Evolutionary conservation across 2,888 invertebrate species (phyloP).

Genomic region (Diaprepes abbreviatus): DNA sequence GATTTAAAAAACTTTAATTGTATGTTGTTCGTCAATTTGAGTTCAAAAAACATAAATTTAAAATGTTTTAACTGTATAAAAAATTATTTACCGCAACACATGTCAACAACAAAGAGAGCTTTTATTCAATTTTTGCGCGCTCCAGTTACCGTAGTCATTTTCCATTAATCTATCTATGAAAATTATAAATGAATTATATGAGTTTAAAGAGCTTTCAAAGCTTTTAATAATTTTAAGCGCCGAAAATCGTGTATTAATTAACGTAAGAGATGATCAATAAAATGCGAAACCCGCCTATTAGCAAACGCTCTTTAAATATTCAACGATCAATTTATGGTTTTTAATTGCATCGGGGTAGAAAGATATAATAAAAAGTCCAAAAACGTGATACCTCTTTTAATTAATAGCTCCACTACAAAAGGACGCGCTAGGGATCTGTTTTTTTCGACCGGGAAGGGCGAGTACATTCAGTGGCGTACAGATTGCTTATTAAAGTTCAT

Average conservation of each 20-base stretch:
- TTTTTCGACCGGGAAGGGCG: conserved; percentile 30
- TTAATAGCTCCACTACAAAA: conserved; percentile 54
- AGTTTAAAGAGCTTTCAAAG: neutral
- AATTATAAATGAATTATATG: neutral
- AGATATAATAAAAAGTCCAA: conserved; percentile 49
- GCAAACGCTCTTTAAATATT: conserved; percentile 48
- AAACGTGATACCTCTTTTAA: conserved; percentile 55
- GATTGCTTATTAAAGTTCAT: conserved; percentile 3
- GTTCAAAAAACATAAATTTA: too few species aligned
- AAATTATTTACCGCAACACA: too few species aligned
- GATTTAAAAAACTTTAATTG: too few species aligned
- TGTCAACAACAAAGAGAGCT: too few species aligned
- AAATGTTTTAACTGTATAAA: too few species aligned
- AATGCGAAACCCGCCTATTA: conserved; percentile 36
- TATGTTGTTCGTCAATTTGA: too few species aligned
- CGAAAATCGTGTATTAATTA: conserved; percentile 28
- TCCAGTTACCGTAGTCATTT: too few species aligned
- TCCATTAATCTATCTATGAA: too few species aligned
- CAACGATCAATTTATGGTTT: conserved; percentile 54
- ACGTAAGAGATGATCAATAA: conserved; percentile 31
- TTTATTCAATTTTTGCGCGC: too few species aligned
- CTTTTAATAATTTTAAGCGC: conserved; percentile 13
- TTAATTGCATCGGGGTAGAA: conserved; percentile 49
- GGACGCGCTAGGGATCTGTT: conserved; percentile 42
- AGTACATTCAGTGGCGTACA: conserved; percentile 11